A percentile compares a stretch with the other conserved stretches of the same genome.
These are phyloP conservation scores for Orthonevra nobilis DNA, from an alignment of 2,888 invertebrate genomes.

Conservation along the genomic window DNA sequence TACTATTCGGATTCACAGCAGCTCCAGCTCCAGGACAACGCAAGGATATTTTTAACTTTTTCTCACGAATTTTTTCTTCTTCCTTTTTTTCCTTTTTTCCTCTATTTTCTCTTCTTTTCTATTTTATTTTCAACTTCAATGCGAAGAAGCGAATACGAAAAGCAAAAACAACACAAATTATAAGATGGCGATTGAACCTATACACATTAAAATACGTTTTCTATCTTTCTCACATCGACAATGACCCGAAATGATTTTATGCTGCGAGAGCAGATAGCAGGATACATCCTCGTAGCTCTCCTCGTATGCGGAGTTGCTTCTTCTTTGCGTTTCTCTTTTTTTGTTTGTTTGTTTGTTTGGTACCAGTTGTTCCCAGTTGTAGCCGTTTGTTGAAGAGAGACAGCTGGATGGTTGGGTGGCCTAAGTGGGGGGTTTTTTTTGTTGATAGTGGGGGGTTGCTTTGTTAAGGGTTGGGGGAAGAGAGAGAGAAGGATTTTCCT, in stretches of 20 bases:
- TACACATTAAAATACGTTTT: slow-evolving; percentile 59
- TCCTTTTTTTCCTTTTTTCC: background rate
- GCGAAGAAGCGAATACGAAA: background rate
- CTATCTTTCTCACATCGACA: slow-evolving; percentile 62
- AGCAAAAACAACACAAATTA: slow-evolving; percentile 48
- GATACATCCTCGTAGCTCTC: slow-evolving; percentile 37
- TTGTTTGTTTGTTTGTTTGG: too few species aligned
- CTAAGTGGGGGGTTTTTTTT: background rate
- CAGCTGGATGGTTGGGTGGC: background rate
- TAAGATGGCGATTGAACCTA: slow-evolving; percentile 60
- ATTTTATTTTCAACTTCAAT: background rate
- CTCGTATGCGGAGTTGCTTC: background rate
- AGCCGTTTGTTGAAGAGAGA: slow-evolving; percentile 44
- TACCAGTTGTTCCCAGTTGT: slow-evolving; percentile 26
- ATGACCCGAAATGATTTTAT: slow-evolving; percentile 63
- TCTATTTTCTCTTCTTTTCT: background rate
- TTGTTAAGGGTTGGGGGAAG: slow-evolving; percentile 3
- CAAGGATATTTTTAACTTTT: slow-evolving; percentile 53
- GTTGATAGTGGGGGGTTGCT: slow-evolving; percentile 12
- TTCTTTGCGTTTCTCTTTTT: slow-evolving; percentile 26
- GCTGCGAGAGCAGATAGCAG: slow-evolving; percentile 56
- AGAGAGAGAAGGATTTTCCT: slow-evolving; percentile 20
- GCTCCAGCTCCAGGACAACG: slow-evolving; percentile 40
- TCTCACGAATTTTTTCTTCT: slow-evolving; percentile 37
- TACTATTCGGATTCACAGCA: too few species aligned